Conservation (phyloP, 2,797 vertebrate species). For the Enteromius fasciolatus region DNA sequence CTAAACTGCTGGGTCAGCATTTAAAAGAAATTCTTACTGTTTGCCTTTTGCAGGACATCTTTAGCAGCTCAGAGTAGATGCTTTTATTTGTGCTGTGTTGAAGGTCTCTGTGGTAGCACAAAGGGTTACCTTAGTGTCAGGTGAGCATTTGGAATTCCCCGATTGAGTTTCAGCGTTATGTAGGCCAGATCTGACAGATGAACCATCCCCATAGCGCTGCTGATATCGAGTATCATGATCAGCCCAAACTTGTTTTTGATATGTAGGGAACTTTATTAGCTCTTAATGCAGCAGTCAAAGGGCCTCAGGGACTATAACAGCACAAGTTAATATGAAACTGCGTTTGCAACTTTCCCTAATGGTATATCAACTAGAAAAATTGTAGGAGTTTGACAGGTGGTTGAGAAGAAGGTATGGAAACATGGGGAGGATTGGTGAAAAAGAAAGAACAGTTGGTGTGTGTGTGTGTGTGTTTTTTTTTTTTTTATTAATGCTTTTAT, state of each 20-base stretch:
- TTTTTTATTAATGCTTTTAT: not conserved
- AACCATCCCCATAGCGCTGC: slow-evolving; percentile 14
- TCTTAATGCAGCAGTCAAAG: slow-evolving; percentile 14
- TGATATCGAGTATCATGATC: slow-evolving; percentile 33
- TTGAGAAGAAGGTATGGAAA: not conserved
- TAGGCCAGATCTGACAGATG: slow-evolving; percentile 32
- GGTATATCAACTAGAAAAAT: not conserved
- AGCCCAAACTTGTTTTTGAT: slow-evolving; percentile 46
- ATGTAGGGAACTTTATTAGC: slow-evolving; percentile 22
- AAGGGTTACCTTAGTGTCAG: slow-evolving; percentile 40
- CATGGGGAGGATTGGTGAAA: not conserved
- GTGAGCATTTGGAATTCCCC: slow-evolving; percentile 44
- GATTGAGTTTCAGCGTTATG: slow-evolving; percentile 41
- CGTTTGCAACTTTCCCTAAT: not conserved
- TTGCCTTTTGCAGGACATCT: not conserved
- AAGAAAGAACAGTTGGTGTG: not conserved
- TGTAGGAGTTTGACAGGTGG: not conserved
- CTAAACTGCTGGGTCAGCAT: not conserved
- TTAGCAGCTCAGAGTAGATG: not conserved
- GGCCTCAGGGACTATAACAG: not conserved
- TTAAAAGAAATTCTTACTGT: not conserved
- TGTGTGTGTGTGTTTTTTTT: not conserved
- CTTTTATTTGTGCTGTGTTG: slow-evolving; percentile 6
- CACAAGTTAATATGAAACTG: not conserved
- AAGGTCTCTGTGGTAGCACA: slow-evolving; percentile 16